Conservation (phyloP, 2,113 vertebrate genomes). For the Sylvia atricapilla region DNA sequence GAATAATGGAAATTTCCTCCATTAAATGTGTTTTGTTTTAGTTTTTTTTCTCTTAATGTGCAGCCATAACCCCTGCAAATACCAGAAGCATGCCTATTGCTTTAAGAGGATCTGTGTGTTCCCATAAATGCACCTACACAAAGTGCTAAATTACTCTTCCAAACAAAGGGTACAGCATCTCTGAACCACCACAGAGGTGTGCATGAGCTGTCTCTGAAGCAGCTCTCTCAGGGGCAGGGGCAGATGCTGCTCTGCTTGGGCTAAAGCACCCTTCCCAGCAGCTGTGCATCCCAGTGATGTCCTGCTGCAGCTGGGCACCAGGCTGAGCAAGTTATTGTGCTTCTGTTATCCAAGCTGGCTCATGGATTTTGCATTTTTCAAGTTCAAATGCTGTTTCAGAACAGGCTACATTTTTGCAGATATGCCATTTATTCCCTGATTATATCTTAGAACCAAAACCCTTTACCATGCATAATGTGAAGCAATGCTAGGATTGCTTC, state of each 20-base stretch:
- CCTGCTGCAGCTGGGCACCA: neutral
- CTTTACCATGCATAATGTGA: neutral
- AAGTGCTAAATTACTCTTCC: neutral
- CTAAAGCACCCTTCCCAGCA: neutral
- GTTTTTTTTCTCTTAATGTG: neutral
- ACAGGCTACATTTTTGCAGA: neutral
- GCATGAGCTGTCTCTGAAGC: neutral
- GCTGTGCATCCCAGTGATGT: neutral
- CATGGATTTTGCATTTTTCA: neutral
- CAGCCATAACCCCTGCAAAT: neutral
- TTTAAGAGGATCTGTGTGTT: conserved; percentile 1
- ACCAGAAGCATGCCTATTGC: neutral
- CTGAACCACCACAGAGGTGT: neutral
- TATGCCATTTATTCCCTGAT: neutral
- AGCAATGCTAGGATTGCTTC: neutral
- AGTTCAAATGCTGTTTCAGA: neutral
- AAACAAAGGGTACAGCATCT: neutral
- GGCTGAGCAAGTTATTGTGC: neutral
- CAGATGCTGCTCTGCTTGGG: neutral
- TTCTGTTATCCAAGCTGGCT: neutral
- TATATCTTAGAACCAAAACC: neutral
- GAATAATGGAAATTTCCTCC: neutral
- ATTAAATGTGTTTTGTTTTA: neutral
- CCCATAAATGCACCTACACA: conserved; percentile 24
- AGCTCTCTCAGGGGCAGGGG: neutral